Conservation (phyloP, 1,140 invertebrate species). For the Ceratosolen fusciceps region DNA sequence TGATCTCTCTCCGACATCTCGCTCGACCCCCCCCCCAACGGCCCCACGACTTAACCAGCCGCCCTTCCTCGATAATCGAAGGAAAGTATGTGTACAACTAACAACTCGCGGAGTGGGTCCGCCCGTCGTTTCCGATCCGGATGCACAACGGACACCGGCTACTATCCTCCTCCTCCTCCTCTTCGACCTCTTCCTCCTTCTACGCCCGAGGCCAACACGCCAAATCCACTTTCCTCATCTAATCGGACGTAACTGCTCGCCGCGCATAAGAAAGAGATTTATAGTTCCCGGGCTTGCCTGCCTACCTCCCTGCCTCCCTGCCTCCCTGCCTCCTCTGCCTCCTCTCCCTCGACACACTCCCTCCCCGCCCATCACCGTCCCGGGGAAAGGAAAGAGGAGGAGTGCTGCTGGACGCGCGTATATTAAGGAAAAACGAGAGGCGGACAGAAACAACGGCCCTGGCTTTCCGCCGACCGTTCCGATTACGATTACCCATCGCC, state of each 20-base stretch:
- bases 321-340: neutral
- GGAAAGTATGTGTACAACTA: neutral
- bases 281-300: constrained; percentile 22
- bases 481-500: constrained; percentile 23
- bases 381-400: neutral
- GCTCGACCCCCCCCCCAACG: neutral
- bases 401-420: no score
- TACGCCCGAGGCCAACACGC: constrained; percentile 27
- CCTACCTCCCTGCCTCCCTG: neutral
- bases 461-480: no score
- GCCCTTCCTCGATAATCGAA: constrained; percentile 29
- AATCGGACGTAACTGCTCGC: neutral
- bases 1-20: no score
- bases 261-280: constrained; percentile 34
- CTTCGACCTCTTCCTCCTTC: no score
- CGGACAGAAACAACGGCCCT: no score
- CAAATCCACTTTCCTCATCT: constrained; percentile 2
- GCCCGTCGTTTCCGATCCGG: constrained; percentile 34
- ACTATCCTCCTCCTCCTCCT: no score
- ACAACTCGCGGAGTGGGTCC: no score
- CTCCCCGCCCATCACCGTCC: neutral
- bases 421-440: constrained; percentile 14
- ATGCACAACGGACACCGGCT: neutral
- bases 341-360: neutral
- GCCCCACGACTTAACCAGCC: no score